A percentile compares a stretch with the other conserved stretches of the same genome.
These are phyloP conservation scores for Drosophila buzzatii DNA, from an alignment of 2,888 invertebrate genomes.

Conservation along the genomic window DNA sequence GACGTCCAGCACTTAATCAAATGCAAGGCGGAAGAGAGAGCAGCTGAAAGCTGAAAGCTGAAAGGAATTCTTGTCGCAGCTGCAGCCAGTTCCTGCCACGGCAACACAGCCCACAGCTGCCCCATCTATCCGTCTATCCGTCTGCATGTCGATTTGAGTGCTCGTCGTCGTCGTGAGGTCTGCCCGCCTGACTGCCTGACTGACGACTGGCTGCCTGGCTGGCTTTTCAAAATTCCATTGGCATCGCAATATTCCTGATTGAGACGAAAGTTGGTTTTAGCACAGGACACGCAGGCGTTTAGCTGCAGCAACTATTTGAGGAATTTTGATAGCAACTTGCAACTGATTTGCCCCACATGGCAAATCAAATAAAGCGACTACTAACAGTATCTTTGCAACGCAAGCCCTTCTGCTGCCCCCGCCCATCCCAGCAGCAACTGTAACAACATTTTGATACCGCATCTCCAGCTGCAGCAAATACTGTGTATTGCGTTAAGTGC, in stretches of 20 bases:
- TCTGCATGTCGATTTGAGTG: constrained; percentile 4
- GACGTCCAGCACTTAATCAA: constrained; percentile 75
- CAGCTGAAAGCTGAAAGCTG: background rate
- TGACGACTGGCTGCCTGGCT: constrained; percentile 5
- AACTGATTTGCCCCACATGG: constrained; percentile 60
- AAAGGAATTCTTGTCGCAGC: constrained; percentile 22
- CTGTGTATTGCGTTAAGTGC: constrained; percentile 46
- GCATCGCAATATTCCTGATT: constrained; percentile 71
- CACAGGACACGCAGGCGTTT: constrained; percentile 39
- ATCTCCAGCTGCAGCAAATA: constrained; percentile 12
- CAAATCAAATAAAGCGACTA: constrained; percentile 57
- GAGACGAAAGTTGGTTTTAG: constrained; percentile 58
- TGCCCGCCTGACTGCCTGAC: background rate
- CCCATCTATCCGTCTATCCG: no score
- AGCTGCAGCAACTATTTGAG: constrained; percentile 35
- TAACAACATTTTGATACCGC: constrained; percentile 6
- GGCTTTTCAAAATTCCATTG: constrained; percentile 35
- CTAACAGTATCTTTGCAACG: background rate
- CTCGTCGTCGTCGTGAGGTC: constrained; percentile 31
- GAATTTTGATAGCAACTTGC: constrained; percentile 30
- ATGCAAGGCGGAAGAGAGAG: constrained; percentile 49
- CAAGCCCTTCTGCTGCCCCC: background rate
- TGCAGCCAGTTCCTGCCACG: constrained; percentile 19
- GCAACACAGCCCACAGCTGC: background rate
- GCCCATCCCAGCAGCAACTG: background rate